Evolutionary conservation across 2,113 vertebrate species (phyloP), one percentile per base, ranked within the genome.

Genomic region (Tamias sibiricus): DNA sequence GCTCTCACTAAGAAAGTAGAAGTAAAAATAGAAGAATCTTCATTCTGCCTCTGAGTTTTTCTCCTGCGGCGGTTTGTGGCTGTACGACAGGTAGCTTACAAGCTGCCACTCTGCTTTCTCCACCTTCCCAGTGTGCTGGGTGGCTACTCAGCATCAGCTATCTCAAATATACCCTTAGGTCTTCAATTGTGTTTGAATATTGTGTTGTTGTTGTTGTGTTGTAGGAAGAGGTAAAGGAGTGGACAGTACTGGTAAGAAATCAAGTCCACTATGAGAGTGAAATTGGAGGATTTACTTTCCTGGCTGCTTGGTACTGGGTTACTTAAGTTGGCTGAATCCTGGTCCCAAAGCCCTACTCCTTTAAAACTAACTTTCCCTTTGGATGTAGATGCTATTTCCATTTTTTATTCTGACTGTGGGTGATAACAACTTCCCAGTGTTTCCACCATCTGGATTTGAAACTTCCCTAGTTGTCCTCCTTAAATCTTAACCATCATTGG

Each of bases 381-480:
- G n/a, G 35, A n/a, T 85, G 26, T 1, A 35, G 16, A 5, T 0
- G 4, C 4, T 11, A 1, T 11, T 77, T 54, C 14, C 13, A 4
- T 66, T 66, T 9, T 54, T 42, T 4, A 35, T 9, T 57, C 11
- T 40, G 6, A 86, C 26, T 47, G 1, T 32, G 20, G 4, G 5
- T 20, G 14, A 37, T 6, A 44, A 75, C 1, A n/a, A 8, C 20
- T 49, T 16, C 28, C 16, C n/a, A 10, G 26, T 42, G 20, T 72
- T 19, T 9, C 16, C 28, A 80, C 17, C 20, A 28, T 4, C 5
- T 7, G 10, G 17, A 62, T 3, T 4, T 4, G 62, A 57, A 6
- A 17, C 1, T 20, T n/a, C 6, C 14, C 4, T 1, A 17, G 2
- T 20, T 9, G 13, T 3, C 11, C 0, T 47, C 40, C 30, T 87